Base-by-base conservation (phyloP, 2,888 invertebrate genomes). In the Brachyopa scutellaris region DNA sequence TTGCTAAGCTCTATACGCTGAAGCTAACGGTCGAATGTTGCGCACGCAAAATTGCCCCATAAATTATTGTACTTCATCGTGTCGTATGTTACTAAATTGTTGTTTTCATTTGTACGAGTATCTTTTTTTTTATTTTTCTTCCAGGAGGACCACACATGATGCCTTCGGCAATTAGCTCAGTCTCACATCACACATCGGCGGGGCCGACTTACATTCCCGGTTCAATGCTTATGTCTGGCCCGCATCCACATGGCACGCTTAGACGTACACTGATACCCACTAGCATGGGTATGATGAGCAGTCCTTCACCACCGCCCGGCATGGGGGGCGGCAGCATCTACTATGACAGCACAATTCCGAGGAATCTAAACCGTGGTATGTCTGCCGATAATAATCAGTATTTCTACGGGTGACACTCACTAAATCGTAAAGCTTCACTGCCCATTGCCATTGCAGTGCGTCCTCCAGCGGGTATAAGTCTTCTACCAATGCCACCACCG, bases 351-450 rank as follows among this genome's bases (percentile, higher is more conserved):
- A 88, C 89, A 2, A 86, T 90, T 82, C 90, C 90, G 13, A 85
- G 90, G 5, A 87, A 86, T 72, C 67, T 89, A 23, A 86, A 85
- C 36, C 87, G 88, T 1, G 89, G 88, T 29, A 69, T 88, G 85
- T 87, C 88, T n/a, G 84, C 87, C 29, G 88, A 88, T 73, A 86
- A 85, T 69, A 86, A 86, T 0, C 89, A 89, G 84, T 89, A 89
- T 61, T 89, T 88, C 84, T 90, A 89, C 69, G 90, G 90, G 88
- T 90, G 90, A 90, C 90, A 90, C 84, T 88, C 89, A 84, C 86
- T 90, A 2, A 89, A 87, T 84, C 89, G 88, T 29, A 89, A 88
- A 85, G 84, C 88, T 17, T 88, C 89, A 19, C 79, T 88, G 67
- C 89, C 88, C 17, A 87, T 88, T 36, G 85, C 86, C 13, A 85